Evolutionary conservation across 2,797 vertebrate species (phyloP).

Genomic region (Thaleichthys pacificus): DNA sequence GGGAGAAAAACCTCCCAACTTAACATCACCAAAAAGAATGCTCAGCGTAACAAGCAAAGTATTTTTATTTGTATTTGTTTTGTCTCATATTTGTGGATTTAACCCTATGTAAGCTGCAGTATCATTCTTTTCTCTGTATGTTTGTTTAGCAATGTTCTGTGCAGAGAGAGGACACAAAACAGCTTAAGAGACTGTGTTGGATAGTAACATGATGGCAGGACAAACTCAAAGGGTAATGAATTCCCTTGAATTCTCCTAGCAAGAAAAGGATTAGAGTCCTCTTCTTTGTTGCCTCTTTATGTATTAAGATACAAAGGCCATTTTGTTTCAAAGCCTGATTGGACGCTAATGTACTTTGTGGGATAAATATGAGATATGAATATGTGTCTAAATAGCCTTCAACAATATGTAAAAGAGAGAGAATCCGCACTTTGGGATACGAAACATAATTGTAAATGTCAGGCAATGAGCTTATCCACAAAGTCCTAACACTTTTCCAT

Average conservation of each 20-base stretch:
- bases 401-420: not conserved
- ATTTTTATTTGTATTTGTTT: not conserved
- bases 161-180: no score
- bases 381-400: not conserved
- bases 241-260: not conserved
- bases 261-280: not conserved
- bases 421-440: no score
- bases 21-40: not conserved
- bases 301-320: conserved; percentile 8
- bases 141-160: no score
- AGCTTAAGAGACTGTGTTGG: not conserved
- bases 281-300: not conserved
- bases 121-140: no score
- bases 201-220: not conserved
- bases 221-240: not conserved
- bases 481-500: conserved; percentile 4
- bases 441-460: conserved; percentile 1
- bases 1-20: not conserved
- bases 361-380: not conserved
- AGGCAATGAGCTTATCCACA: conserved; percentile 15
- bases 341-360: conserved; percentile 9
- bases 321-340: not conserved
- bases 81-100: not conserved
- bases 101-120: no score
- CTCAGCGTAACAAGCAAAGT: not conserved